phyloP scores from a whole-genome alignment of 2,888 invertebrate species.

The Agrochola lychnidis region DNA sequence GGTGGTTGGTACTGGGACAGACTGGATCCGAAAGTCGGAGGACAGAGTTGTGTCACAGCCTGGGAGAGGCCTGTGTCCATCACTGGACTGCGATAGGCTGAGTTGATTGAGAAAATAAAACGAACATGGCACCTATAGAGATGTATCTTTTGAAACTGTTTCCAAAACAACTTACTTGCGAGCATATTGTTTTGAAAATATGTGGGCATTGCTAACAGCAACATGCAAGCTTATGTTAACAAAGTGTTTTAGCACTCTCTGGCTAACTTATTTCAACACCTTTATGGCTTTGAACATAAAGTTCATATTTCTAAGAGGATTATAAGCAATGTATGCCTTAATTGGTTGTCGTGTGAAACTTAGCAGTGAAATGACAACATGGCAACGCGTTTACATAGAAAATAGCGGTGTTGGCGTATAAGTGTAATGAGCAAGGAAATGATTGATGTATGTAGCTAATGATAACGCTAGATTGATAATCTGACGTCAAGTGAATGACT shows the following conservation, averaged over 20 bases:
- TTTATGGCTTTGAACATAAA: conserved; percentile 25
- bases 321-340: conserved; percentile 8
- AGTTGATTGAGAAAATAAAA: conserved; percentile 16
- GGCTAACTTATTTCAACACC: conserved; percentile 10
- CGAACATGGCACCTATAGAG: not conserved
- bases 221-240: conserved; percentile 43
- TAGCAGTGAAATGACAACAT: conserved; percentile 68
- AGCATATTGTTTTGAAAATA: conserved; percentile 60
- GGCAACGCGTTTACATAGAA: conserved; percentile 67
- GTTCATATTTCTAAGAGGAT: conserved; percentile 9
- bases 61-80: not conserved
- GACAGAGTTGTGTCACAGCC: not conserved
- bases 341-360: conserved; percentile 70
- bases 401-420: conserved; percentile 58
- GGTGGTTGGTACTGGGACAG: not conserved
- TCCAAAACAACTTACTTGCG: conserved; percentile 36
- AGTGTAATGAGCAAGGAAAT: conserved; percentile 29
- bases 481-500: conserved; percentile 27
- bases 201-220: conserved; percentile 39
- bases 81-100: not conserved
- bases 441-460: conserved; percentile 63
- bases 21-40: not conserved
- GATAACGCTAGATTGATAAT: conserved; percentile 65
- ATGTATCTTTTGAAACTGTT: conserved; percentile 32
- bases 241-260: conserved; percentile 27